Base-by-base conservation (phyloP, 1,140 invertebrate species). In the Antheraea pernyi region DNA sequence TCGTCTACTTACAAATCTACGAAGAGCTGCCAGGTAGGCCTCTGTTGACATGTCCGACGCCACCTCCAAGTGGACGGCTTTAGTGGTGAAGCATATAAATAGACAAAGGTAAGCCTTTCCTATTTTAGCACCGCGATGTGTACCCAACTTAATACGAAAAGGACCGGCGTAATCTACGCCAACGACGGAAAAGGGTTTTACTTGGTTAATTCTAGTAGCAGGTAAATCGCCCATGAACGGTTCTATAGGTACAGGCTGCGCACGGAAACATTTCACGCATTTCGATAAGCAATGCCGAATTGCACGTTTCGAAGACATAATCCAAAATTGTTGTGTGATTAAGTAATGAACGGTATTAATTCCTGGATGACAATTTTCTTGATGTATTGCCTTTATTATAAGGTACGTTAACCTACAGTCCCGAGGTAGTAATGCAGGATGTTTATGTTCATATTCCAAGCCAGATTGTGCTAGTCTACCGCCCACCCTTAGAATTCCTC, bases 11-110 rank as follows among this genome's bases (percentile, higher is more conserved):
- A 81, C 76, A 65, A 93, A 93, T 18, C 88, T 72, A 19, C 75
- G 58, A 11, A 92, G 76, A 11, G 81, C 79, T 10, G 80, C 76
- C 0, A 93, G 46, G 67, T 92, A 92, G 5, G 79, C 78, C 18
- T 91, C 84, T 0, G 84, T 82, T 6, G 81, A 75, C 0, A 89
- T 61, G 69, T 72, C 70, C 7, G 78, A 76, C 1, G 82, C 77
- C 0, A 81, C 18, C 63, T 91, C 85, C 1, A 88, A 48, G 67
- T 91, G 87, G 19, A 89, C 65, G 0, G 86, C 87, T 11, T 79
- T 75, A 5, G 72, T 74, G n/a, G 68, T 19, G 59, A 19, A 65
- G 59, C 72, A 74, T 11, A 74, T 65, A 53, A 74, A 74, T 3
- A 74, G 0, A 16, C 65, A 70, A 48, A 74, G 48, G 61, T 70